A percentile compares a stretch with the other conserved stretches of the same genome.
Evolutionary conservation across 2,797 vertebrate genomes (phyloP).

Genomic region (Argentina silus): DNA sequence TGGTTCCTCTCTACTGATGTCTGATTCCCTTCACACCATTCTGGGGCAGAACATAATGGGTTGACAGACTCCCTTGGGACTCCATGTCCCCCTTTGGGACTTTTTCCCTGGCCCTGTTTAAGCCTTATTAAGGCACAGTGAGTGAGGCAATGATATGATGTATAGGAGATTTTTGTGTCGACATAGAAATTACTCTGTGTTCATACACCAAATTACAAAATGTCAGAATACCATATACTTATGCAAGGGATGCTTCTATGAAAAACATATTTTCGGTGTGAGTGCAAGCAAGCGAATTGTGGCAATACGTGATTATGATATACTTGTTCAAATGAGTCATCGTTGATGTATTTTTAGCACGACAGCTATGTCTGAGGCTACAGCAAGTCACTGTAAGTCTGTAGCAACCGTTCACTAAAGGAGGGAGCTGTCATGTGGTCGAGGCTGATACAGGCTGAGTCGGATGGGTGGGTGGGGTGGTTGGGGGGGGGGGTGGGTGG

Average conservation of each 20-base stretch:
- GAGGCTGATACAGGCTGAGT: neutral
- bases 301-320: too few species aligned
- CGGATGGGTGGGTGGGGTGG: constrained; percentile 18
- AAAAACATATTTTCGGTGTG: too few species aligned
- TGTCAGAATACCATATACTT: too few species aligned
- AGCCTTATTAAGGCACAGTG: neutral
- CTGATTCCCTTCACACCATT: constrained; percentile 40
- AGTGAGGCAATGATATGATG: neutral
- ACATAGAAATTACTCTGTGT: too few species aligned
- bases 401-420: neutral
- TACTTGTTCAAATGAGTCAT: too few species aligned
- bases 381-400: neutral
- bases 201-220: too few species aligned
- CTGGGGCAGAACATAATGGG: constrained; percentile 64
- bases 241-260: too few species aligned
- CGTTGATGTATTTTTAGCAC: neutral
- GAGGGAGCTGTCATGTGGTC: neutral
- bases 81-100: constrained; percentile 46
- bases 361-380: neutral
- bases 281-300: too few species aligned
- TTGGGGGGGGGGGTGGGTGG: constrained; percentile 33
- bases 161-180: neutral
- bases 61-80: constrained; percentile 67
- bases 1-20: constrained; percentile 45
- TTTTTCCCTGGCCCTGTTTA: constrained; percentile 24